Conservation (phyloP, 2,888 invertebrate genomes). For the Chymomyza caudatula region DNA sequence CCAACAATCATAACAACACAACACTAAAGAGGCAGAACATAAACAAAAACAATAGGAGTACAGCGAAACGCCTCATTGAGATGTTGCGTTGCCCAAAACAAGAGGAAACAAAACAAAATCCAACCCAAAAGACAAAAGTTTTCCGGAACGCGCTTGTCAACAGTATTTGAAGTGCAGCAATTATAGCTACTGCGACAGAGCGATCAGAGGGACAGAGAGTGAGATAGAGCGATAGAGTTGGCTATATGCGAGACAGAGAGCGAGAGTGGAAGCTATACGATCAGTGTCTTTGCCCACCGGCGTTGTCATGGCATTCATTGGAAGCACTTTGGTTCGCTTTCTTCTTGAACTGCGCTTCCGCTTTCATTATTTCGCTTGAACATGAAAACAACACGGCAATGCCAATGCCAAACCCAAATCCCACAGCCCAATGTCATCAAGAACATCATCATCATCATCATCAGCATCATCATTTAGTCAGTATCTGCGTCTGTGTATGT, state of each 20-base stretch:
- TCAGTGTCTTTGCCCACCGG: not conserved
- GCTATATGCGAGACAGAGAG: too few relatives aligned
- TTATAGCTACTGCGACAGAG: constrained; percentile 39
- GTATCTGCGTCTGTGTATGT: not conserved
- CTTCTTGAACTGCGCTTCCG: not conserved
- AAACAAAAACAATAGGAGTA: constrained; percentile 48
- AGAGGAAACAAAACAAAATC: constrained; percentile 21
- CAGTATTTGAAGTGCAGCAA: constrained; percentile 47
- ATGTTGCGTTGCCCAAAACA: not conserved
- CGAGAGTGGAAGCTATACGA: not conserved
- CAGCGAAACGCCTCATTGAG: too few relatives aligned
- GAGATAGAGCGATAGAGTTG: too few relatives aligned
- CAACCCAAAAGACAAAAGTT: not conserved
- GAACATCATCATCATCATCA: not conserved
- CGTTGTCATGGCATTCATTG: not conserved
- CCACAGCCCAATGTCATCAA: not conserved
- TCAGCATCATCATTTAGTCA: not conserved
- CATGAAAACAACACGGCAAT: not conserved
- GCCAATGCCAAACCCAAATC: not conserved
- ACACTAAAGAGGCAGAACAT: constrained; percentile 62
- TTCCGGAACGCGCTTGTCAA: not conserved
- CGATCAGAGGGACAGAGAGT: not conserved
- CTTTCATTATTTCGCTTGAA: not conserved
- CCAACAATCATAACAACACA: constrained; percentile 41
- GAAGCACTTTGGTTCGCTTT: not conserved